Conservation (phyloP, 2,113 vertebrate genomes). For the Ginglymostoma cirratum region DNA sequence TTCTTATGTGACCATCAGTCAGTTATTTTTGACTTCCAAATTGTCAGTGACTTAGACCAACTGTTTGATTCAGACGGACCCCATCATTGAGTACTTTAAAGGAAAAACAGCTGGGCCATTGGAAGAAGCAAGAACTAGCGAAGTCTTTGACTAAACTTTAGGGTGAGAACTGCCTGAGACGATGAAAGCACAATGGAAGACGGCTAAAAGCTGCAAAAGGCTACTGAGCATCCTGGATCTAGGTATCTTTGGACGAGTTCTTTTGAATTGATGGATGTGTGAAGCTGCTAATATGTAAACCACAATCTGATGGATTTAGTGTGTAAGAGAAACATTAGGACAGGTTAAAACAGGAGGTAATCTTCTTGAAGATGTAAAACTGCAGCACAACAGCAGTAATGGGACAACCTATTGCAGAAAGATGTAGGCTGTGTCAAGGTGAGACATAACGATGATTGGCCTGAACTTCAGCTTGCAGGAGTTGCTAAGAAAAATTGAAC, state of each 20-base stretch:
- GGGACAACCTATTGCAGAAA: slow-evolving; percentile 51
- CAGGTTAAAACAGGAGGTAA: slow-evolving; percentile 22
- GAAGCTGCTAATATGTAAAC: slow-evolving; percentile 4
- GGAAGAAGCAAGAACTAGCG: no score
- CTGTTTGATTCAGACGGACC: background rate
- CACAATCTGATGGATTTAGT: slow-evolving; percentile 8
- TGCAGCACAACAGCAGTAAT: slow-evolving; percentile 46
- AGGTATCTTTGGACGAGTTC: slow-evolving; percentile 22
- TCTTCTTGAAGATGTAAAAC: slow-evolving; percentile 25
- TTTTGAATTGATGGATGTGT: slow-evolving; percentile 7
- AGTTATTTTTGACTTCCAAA: background rate
- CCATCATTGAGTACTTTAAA: background rate
- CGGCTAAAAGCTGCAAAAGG: slow-evolving; percentile 21
- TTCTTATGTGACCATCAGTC: background rate
- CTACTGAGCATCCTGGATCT: slow-evolving; percentile 25
- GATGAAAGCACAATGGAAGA: slow-evolving; percentile 14
- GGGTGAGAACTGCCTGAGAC: background rate
- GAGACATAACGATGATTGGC: slow-evolving; percentile 79
- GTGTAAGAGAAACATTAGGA: background rate
- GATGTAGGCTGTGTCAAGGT: slow-evolving; percentile 57
- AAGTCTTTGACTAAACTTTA: slow-evolving; percentile 10
- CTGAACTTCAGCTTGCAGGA: slow-evolving; percentile 85
- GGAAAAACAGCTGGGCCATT: background rate
- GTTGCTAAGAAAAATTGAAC: slow-evolving; percentile 81
- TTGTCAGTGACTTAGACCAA: background rate